Evolutionary conservation across 2,113 vertebrate genomes (phyloP).

Genomic region (Stomatorhinus ivindoensis): DNA sequence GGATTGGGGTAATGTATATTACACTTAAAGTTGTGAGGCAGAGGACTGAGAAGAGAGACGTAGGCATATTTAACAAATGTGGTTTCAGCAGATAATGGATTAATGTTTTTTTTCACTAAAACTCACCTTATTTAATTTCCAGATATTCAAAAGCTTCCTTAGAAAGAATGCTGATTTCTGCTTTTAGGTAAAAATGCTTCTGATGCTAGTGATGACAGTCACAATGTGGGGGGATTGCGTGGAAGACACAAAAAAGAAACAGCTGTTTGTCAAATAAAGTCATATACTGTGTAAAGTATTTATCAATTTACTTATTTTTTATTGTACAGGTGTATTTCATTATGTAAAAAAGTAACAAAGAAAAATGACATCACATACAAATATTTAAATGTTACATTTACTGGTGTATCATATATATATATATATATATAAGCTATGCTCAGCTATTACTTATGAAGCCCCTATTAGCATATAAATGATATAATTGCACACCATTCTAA

Average conservation of each 20-base stretch:
- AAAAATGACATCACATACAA: not conserved
- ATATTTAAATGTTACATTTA: slow-evolving; percentile 17
- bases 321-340: not conserved
- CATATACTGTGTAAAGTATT: not conserved
- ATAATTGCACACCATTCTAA: not conserved
- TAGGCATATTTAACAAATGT: slow-evolving; percentile 1
- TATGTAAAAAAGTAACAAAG: not conserved
- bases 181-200: not conserved
- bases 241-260: not conserved
- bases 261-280: not conserved
- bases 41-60: not conserved
- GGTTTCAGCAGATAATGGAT: not conserved
- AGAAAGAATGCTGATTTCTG: not conserved
- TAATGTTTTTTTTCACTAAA: not conserved
- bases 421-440: slow-evolving; percentile 43
- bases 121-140: slow-evolving; percentile 1
- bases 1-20: not conserved
- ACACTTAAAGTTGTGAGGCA: not conserved
- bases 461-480: slow-evolving; percentile 7
- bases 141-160: not conserved
- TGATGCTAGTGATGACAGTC: not conserved
- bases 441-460: slow-evolving; percentile 35
- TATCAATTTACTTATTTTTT: not conserved
- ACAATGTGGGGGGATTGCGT: not conserved
- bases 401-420: too few relatives aligned